Evolutionary conservation across 1,140 invertebrate species (phyloP).

Genomic region (Phymorhynchus buccinoides): DNA sequence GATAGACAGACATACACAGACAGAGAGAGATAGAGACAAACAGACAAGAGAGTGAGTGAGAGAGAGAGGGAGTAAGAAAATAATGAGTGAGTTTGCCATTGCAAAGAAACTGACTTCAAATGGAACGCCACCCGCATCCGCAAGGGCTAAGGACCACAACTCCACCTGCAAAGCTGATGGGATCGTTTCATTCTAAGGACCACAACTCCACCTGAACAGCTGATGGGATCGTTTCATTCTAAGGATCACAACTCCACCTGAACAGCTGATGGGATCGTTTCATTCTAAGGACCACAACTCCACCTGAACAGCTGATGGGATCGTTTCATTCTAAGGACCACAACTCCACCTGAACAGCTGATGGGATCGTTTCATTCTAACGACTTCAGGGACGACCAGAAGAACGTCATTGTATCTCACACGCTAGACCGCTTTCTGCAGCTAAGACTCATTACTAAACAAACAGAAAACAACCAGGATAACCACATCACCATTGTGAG

Average conservation of each 20-base stretch:
- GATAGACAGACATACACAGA: too few relatives aligned
- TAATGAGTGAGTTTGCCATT: too few relatives aligned
- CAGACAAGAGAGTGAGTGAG: too few relatives aligned
- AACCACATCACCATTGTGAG: conserved; percentile 15
- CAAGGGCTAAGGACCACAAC: not conserved
- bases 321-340: not conserved
- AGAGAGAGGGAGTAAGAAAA: too few relatives aligned
- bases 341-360: too few relatives aligned
- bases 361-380: conserved; percentile 4
- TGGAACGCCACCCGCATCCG: too few relatives aligned
- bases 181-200: not conserved
- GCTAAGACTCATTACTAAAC: too few relatives aligned
- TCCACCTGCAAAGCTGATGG: too few relatives aligned
- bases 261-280: not conserved
- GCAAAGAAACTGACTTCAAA: too few relatives aligned
- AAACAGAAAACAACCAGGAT: not conserved
- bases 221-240: not conserved
- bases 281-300: not conserved
- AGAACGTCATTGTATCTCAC: not conserved
- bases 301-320: too few relatives aligned
- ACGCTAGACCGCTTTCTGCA: not conserved
- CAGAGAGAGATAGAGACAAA: too few relatives aligned
- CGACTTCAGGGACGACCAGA: conserved; percentile 11
- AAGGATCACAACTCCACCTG: not conserved
- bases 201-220: not conserved